A percentile compares a stretch with the other conserved stretches of the same genome.
Conservation (phyloP, 2,797 vertebrate species). For the Crenichthys baileyi region DNA sequence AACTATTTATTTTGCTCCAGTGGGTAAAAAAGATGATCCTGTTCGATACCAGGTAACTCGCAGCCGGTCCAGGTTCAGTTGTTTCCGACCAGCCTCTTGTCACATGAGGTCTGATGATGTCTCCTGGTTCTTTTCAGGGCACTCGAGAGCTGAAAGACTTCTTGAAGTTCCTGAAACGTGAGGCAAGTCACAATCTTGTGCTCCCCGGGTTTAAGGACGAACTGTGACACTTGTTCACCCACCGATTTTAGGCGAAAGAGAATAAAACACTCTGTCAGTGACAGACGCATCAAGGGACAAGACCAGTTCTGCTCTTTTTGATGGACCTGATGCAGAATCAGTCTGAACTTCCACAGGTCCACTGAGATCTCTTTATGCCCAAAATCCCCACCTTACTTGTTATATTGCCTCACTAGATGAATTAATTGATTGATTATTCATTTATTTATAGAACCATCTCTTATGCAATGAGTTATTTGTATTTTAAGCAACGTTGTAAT, state of each 20-base stretch:
- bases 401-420: conserved; percentile 10
- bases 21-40: conserved; percentile 76
- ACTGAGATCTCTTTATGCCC: not conserved
- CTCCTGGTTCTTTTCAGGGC: conserved; percentile 66
- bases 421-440: not conserved
- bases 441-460: conserved; percentile 1
- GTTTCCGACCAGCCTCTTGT: not conserved
- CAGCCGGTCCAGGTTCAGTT: not conserved
- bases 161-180: conserved; percentile 73
- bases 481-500: not conserved
- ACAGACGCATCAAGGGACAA: not conserved
- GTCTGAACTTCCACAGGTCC: not conserved
- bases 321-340: not conserved
- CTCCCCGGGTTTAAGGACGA: conserved; percentile 60
- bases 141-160: conserved; percentile 78
- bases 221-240: conserved; percentile 54
- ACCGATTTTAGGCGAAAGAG: not conserved
- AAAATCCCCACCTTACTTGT: not conserved
- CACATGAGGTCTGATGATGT: not conserved
- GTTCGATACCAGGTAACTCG: conserved; percentile 74
- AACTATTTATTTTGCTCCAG: conserved; percentile 77
- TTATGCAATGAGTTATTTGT: not conserved
- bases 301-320: not conserved
- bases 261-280: not conserved
- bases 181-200: conserved; percentile 53